phyloP scores from a whole-genome alignment of 2,113 vertebrate species.

The Vireo altiloquus region DNA sequence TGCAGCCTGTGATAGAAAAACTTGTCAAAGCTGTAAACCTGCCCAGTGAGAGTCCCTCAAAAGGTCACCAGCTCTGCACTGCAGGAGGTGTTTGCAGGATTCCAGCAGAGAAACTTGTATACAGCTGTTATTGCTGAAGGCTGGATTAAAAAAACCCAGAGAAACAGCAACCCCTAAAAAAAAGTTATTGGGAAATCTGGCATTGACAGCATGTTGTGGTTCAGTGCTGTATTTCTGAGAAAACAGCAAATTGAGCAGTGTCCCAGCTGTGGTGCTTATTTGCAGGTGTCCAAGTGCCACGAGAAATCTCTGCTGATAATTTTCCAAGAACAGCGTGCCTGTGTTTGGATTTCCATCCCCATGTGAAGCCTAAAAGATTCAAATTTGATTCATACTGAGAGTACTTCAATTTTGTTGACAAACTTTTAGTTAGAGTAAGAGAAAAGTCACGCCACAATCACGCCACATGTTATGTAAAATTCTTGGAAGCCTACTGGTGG shows the following conservation, averaged over 20 bases:
- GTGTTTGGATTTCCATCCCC: not conserved
- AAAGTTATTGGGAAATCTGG: not conserved
- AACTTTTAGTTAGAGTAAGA: not conserved
- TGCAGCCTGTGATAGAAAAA: not conserved
- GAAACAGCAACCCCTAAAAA: not conserved
- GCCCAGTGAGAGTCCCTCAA: not conserved
- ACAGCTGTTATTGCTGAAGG: not conserved
- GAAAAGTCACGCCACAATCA: not conserved
- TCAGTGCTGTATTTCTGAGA: not conserved
- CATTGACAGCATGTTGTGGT: accelerated
- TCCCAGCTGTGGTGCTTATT: not conserved
- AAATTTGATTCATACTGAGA: not conserved
- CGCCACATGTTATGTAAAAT: accelerated
- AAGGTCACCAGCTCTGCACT: not conserved
- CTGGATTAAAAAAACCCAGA: not conserved
- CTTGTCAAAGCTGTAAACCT: not conserved
- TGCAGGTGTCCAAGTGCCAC: not conserved
- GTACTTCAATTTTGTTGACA: not conserved
- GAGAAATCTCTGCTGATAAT: not conserved
- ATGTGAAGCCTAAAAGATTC: not conserved
- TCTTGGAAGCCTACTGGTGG: not conserved
- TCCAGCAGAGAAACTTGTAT: not conserved
- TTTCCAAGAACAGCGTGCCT: accelerated
- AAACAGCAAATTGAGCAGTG: not conserved
- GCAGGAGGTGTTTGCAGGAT: not conserved